Base-by-base conservation (phyloP, 1,140 invertebrate genomes). In the Platyscapa corneri region DNA sequence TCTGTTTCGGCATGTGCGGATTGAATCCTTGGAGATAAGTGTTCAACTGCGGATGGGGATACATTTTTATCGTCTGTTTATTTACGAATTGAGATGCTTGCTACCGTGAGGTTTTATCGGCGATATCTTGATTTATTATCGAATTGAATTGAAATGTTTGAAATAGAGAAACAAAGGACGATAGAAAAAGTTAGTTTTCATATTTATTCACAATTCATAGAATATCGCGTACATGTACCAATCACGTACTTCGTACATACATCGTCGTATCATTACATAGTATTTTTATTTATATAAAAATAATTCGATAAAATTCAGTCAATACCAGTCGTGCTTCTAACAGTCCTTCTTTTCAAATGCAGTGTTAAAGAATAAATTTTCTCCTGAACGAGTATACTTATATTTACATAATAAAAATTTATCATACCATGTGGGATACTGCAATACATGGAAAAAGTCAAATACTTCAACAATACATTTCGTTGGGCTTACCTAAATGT, bases 161-260 rank as follows among this genome's bases (percentile, higher is more conserved):
- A 27, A 46, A 39, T 39, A 56, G 37, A 20, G 20, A 64, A 76
- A 83, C 56, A 76, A 76, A 83, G 64, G 60, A 84, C 72, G 14
- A 56, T 42, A 67, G 32, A 56, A 53, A 53, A 46, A 53, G 2
- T 84, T 70, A 39, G 32, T 85, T 74, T 80, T 64, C 49, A 76
- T 60, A 64, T 88, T 89, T 89, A 89, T 88, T 89, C 88, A 87
- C 87, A 88, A 87, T 86, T 84, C 77, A 87, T 85, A 80, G 72
- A 87, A 82, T 87, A 83, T 82, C 42, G 80, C 84, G 85, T 88
- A 88, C 86, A 87, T 85, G 77, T 84, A 64, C 70, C 87, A 88
- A 89, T 88, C 86, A 86, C 87, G 37, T 67, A 60, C 76, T 83
- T 65, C 42, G 64, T 79, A 67, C 65, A 72, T 74, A 70, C 30